A percentile compares a stretch with the other conserved stretches of the same genome.
Conservation (phyloP, 2,888 invertebrate genomes). For the Drosophila prolongata region DNA sequence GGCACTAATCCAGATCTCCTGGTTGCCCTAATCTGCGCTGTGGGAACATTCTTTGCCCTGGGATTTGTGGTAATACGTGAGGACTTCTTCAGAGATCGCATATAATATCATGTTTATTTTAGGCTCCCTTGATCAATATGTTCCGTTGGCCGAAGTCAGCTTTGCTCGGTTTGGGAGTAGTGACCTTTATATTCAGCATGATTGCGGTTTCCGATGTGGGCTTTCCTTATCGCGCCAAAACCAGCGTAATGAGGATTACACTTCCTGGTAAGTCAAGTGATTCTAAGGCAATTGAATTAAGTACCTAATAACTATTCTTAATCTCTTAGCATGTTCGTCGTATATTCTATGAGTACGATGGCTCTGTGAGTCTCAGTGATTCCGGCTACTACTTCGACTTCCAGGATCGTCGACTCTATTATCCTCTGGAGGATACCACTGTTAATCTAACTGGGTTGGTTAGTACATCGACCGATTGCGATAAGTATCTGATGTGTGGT, state of each 20-base stretch:
- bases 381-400: slow-evolving; percentile 85
- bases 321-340: slow-evolving; percentile 84
- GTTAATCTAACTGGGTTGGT: slow-evolving; percentile 62
- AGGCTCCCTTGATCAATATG: slow-evolving; percentile 82
- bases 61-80: slow-evolving; percentile 81
- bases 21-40: slow-evolving; percentile 84
- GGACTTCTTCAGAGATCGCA: fast-evolving
- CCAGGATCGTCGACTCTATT: slow-evolving; percentile 83
- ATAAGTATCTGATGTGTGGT: slow-evolving; percentile 77
- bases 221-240: slow-evolving; percentile 86
- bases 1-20: slow-evolving; percentile 86
- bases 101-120: neutral
- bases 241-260: slow-evolving; percentile 85
- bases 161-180: slow-evolving; percentile 61
- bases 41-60: slow-evolving; percentile 76
- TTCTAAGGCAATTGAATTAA: fast-evolving
- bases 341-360: slow-evolving; percentile 83
- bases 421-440: slow-evolving; percentile 58
- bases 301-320: neutral
- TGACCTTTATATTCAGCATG: slow-evolving; percentile 76
- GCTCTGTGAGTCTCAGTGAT: slow-evolving; percentile 82
- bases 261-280: slow-evolving; percentile 84
- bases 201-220: slow-evolving; percentile 85
- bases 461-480: slow-evolving; percentile 63
- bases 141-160: slow-evolving; percentile 78